Percentiles rank a stretch among this genome's conserved stretches.
These are phyloP conservation scores for Tapera naevia DNA, from an alignment of 2,797 vertebrate species.

Conservation along the genomic window DNA sequence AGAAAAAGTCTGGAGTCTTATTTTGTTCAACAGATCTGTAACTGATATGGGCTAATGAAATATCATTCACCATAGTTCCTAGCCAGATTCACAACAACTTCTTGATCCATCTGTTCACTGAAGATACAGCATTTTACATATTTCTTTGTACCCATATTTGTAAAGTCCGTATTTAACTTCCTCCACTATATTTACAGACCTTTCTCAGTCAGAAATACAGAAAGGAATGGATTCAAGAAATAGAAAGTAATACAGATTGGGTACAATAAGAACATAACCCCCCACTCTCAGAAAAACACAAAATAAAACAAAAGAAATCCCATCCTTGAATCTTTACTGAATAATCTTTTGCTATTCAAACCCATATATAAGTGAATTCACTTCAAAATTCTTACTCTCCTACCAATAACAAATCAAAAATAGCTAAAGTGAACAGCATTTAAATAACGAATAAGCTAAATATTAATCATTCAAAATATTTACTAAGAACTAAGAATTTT, in stretches of 20 bases:
- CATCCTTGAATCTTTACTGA: neutral
- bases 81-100: slow-evolving; percentile 70
- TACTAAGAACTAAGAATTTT: slow-evolving; percentile 29
- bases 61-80: slow-evolving; percentile 69
- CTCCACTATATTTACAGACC: slow-evolving; percentile 27
- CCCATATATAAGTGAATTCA: slow-evolving; percentile 27
- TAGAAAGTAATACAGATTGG: neutral
- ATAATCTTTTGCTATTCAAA: slow-evolving; percentile 1
- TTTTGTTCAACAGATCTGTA: slow-evolving; percentile 68
- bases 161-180: slow-evolving; percentile 60
- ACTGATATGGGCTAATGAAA: slow-evolving; percentile 70
- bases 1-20: slow-evolving; percentile 63
- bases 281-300: neutral
- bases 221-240: neutral
- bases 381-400: neutral
- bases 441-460: slow-evolving; percentile 44
- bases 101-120: slow-evolving; percentile 69
- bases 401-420: slow-evolving; percentile 13
- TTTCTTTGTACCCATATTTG: slow-evolving; percentile 58
- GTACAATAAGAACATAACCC: neutral
- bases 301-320: neutral
- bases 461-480: slow-evolving; percentile 47
- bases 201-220: slow-evolving; percentile 12
- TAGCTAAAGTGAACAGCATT: slow-evolving; percentile 16
- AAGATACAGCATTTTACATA: slow-evolving; percentile 64